Evolutionary conservation across 1,140 invertebrate genomes (phyloP), one percentile per base, ranked within the genome.

Genomic region (Cyphomyrmex costatus): DNA sequence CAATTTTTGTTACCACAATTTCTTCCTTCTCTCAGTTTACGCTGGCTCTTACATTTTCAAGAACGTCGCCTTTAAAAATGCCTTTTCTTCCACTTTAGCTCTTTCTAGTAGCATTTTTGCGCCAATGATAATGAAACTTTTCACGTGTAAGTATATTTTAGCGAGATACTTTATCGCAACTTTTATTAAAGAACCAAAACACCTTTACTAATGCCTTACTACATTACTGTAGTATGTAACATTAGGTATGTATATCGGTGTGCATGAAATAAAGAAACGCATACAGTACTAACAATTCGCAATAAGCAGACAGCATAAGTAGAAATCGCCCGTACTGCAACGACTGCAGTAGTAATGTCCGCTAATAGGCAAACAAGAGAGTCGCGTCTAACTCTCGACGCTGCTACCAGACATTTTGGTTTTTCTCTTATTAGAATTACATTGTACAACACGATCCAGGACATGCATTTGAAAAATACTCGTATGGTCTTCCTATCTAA

Each of bases 111-210:
- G 51, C 49, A n/a, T 56, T 58, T 71, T 19, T 56, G 3, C 16
- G 33, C n/a, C 8, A 70, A 70, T 46, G 24, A 46, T 82, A 82
- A 60, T 27, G 51, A 36, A 8, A 49, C 65, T 82, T 82, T 58
- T 7, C 51, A 10, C 21, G 51, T 46, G 68, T 12, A 56, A 49
- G 6, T 36, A 46, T 42, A 68, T 80, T 42, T 19, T n/a, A 7
- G 16, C 33, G 36, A 42, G 51, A 6, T 71, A 71, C 21, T 61
- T 6, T 82, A 58, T 36, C 21, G 33, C 65, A 71, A 82, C 33
- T 82, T 82, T 82, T 82, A 82, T 82, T 71, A 71, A 58, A 49
- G n/a, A 14, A 16, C 16, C 36, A 24, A 68, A 80, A 53, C 21
- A 70, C 3, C 5, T 70, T 68, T 70, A 56, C 19, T 46, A 56